Evolutionary conservation across 2,797 vertebrate species (phyloP).

Genomic region (Phoeniculus purpureus): DNA sequence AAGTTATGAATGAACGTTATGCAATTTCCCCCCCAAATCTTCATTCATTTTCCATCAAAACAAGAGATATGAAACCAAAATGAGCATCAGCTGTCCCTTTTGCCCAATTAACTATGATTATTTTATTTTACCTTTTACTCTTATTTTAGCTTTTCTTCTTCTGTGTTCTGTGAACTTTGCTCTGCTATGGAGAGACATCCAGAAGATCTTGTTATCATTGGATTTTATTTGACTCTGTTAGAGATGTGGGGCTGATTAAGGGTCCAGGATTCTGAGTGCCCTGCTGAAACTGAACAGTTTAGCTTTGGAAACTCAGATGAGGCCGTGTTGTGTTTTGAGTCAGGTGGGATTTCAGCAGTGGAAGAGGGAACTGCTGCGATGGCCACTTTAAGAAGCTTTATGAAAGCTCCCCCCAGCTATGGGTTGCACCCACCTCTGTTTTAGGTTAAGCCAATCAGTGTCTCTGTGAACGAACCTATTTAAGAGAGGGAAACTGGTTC

Average conservation of each 20-base stretch:
- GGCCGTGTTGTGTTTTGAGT: too few species aligned
- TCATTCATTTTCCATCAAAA: not conserved
- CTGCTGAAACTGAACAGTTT: not conserved
- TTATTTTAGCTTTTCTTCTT: not conserved
- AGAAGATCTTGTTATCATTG: not conserved
- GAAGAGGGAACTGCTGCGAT: too few species aligned
- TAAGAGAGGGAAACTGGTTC: too few species aligned
- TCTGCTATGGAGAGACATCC: not conserved
- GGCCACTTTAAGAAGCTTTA: too few species aligned
- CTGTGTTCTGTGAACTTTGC: not conserved
- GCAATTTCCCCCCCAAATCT: not conserved
- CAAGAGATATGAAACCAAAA: not conserved
- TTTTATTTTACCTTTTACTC: not conserved
- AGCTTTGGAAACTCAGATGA: not conserved
- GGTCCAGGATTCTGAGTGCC: not conserved
- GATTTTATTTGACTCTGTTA: not conserved
- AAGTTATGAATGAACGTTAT: not conserved
- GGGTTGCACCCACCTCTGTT: too few species aligned
- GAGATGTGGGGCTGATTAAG: not conserved
- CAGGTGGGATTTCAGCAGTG: too few species aligned
- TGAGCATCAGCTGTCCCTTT: not conserved
- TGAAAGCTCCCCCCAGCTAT: too few species aligned
- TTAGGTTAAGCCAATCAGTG: too few species aligned
- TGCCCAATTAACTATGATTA: not conserved
- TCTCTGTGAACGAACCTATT: too few species aligned